phyloP scores from a whole-genome alignment of 2,113 vertebrate species.

The Cromileptes altivelis region DNA sequence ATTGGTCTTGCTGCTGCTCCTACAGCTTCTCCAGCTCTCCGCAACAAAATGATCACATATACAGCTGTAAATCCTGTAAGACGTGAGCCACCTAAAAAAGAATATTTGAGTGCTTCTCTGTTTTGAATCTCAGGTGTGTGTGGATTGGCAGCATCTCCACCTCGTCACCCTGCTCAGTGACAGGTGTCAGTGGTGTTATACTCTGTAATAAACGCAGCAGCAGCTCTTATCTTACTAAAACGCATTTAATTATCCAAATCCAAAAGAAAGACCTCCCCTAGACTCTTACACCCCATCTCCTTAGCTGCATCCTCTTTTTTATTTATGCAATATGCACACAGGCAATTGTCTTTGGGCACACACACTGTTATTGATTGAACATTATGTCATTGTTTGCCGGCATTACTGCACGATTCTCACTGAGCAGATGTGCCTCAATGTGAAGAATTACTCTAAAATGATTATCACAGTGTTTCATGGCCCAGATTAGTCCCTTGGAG shows the following conservation, averaged over 20 bases:
- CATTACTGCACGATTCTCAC: neutral
- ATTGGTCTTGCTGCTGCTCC: neutral
- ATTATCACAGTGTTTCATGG: constrained; percentile 17
- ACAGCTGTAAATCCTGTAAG: neutral
- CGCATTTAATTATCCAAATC: neutral
- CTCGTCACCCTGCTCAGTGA: neutral
- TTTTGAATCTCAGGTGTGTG: neutral
- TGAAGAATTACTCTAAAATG: constrained; percentile 9
- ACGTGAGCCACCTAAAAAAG: neutral
- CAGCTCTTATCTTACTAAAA: neutral
- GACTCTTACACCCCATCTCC: neutral
- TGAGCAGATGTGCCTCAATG: constrained; percentile 26
- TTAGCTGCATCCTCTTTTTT: no score
- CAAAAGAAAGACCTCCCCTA: neutral
- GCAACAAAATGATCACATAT: neutral
- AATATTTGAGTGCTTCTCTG: no score
- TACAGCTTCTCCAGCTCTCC: neutral
- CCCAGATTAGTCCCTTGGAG: neutral
- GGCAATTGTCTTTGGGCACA: constrained; percentile 2
- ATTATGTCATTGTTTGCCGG: neutral
- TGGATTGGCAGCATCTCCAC: neutral
- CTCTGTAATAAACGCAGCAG: neutral
- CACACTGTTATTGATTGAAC: constrained; percentile 10
- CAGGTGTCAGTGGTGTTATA: neutral
- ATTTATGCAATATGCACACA: neutral